Base-by-base conservation (phyloP, 2,113 vertebrate genomes). In the zebrafish (Danio rerio) region DNA sequence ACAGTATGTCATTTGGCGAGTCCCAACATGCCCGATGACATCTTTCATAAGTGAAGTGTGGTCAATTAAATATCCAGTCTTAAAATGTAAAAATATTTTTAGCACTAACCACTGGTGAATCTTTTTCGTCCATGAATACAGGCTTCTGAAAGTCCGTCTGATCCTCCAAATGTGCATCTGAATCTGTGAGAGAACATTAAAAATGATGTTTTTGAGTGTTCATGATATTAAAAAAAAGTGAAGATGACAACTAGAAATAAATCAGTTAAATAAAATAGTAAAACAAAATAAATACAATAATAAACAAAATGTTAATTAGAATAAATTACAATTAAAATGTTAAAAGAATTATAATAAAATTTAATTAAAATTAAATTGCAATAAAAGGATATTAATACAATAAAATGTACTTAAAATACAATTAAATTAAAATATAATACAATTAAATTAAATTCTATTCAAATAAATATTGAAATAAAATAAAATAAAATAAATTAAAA, bases 51-150 rank as follows among this genome's bases (percentile, higher is more conserved):
- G 18, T 40, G 9, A 63, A 78, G 59, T 63, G 20, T 31, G 7
- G 59, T 53, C 63, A 31, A 78, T n/a, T 9, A 79, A 66, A 55
- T 53, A 18, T 1, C 12, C 49, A 21, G 6, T 47, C 8, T 52
- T 0, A 53, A 61, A 52, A 73, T 18, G 13, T 1, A 31, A 49
- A 21, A 42, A 15, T 31, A 50, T 52, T 52, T 50, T 52, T 20
- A 43, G 45, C 59, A 86, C 85, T 83, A 62, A 86, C 85, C 85
- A 78, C 16, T 56, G 81, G 74, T 43, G 47, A 49, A 5, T 74
- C n/a, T 52, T 71, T 66, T 69, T 42, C 18, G 8, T 69, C 53
- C 5, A 11, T 49, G 77, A 49, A 56, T 58, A 56, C 69, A 40
- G 50, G 49, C 47, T 56, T 45, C 11, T 49, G 68, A 52, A 9